These are phyloP conservation scores for Alligator mississippiensis DNA, from an alignment of 2,113 vertebrate species.

Conservation along the genomic window DNA sequence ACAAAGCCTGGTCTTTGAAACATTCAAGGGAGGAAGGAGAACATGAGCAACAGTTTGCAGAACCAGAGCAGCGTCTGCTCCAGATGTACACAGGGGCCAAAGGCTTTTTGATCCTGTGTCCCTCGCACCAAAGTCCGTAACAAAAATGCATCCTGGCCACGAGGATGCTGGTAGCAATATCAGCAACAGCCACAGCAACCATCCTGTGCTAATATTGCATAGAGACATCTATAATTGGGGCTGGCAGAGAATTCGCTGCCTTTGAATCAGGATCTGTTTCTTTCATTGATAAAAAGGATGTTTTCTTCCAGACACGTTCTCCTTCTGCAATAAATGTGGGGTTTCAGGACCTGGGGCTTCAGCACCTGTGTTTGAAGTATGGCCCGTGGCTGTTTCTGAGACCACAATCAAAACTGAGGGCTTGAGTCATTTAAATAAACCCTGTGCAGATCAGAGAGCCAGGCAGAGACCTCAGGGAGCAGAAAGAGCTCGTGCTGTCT, in stretches of 20 bases:
- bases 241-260: background rate
- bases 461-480: background rate
- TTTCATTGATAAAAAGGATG: background rate
- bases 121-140: background rate
- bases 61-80: background rate
- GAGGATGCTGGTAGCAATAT: fast-evolving
- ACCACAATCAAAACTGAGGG: background rate
- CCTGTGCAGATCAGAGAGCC: background rate
- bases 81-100: constrained; percentile 55
- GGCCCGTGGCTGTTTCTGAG: background rate
- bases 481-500: background rate
- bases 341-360: background rate
- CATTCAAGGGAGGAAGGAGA: constrained; percentile 13
- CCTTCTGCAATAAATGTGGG: background rate
- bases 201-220: background rate
- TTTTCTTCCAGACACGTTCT: background rate
- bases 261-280: background rate
- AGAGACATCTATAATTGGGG: background rate
- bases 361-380: background rate
- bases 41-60: background rate
- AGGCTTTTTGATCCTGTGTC: background rate
- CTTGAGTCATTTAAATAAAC: background rate
- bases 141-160: background rate
- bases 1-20: constrained; percentile 56
- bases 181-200: background rate